Percentiles rank a stretch among this genome's conserved stretches.
Evolutionary conservation across 2,113 vertebrate genomes (phyloP).

Genomic region (Macrotus californicus): DNA sequence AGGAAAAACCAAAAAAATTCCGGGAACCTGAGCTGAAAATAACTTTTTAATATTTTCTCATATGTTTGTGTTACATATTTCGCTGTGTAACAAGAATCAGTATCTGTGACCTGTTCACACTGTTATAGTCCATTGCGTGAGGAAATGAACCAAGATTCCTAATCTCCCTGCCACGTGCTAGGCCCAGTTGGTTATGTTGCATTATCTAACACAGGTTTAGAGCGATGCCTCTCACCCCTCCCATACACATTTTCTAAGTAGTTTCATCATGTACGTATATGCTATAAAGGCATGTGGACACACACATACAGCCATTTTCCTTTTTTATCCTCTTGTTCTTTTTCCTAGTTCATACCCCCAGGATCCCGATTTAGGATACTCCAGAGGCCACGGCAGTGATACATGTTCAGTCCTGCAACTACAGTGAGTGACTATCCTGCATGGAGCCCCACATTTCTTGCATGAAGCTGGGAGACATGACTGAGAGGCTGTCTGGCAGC

Average conservation of each 20-base stretch:
- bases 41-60: neutral
- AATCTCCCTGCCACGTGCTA: neutral
- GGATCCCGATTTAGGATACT: neutral
- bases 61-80: neutral
- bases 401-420: neutral
- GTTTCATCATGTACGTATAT: neutral
- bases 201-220: neutral
- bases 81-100: neutral
- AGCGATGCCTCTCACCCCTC: neutral
- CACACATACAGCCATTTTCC: neutral
- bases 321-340: neutral
- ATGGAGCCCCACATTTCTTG: neutral
- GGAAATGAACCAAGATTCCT: conserved; percentile 4
- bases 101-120: neutral
- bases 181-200: neutral
- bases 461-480: neutral
- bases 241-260: neutral
- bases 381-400: neutral
- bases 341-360: neutral
- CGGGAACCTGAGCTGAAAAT: neutral
- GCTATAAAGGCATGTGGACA: neutral
- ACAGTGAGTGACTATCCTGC: neutral
- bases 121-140: neutral
- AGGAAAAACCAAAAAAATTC: neutral
- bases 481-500: neutral